phyloP scores from a whole-genome alignment of 2,113 vertebrate species.

The Dascyllus trimaculatus region DNA sequence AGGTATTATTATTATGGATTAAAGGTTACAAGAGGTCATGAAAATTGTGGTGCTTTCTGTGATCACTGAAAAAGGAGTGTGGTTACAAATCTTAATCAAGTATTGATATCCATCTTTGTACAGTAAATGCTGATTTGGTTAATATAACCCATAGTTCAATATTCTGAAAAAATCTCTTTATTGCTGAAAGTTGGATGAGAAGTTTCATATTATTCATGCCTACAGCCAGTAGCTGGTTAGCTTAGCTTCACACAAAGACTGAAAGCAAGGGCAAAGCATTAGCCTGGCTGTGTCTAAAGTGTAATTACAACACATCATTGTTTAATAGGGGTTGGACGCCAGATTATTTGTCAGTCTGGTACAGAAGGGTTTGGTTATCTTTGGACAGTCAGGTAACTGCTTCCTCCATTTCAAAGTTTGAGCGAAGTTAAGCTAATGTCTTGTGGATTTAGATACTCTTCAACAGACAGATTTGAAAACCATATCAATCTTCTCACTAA shows the following conservation, averaged over 20 bases:
- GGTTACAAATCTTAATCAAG: too few species aligned
- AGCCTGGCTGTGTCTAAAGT: too few species aligned
- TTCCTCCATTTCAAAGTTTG: too few species aligned
- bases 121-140: too few species aligned
- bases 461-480: background rate
- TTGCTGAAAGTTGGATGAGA: background rate
- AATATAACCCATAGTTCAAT: background rate
- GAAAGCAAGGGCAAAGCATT: background rate
- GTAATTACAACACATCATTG: background rate
- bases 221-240: background rate
- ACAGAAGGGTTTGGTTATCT: too few species aligned
- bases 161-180: background rate
- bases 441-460: too few species aligned
- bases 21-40: background rate
- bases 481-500: background rate
- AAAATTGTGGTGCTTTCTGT: constrained; percentile 30
- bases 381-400: too few species aligned
- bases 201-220: background rate
- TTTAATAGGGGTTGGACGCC: background rate
- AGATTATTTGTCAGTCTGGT: background rate
- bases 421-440: too few species aligned
- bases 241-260: background rate
- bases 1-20: background rate
- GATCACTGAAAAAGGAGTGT: background rate
- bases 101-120: too few species aligned